phyloP scores from a whole-genome alignment of 2,888 invertebrate genomes.

The Gari tellinella region DNA sequence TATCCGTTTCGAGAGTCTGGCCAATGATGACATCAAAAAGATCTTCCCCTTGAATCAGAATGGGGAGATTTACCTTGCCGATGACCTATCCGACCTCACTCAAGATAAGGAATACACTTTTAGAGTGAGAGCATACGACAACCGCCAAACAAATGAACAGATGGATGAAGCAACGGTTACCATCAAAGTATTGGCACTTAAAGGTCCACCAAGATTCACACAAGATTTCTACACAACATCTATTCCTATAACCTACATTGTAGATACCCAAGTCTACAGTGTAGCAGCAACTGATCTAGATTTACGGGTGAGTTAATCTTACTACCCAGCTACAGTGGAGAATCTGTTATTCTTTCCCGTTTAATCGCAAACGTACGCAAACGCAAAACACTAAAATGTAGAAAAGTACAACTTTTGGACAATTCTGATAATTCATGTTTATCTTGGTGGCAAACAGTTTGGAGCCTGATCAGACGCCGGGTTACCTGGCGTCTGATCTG shows the following conservation, averaged over 20 bases:
- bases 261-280: slow-evolving; percentile 52
- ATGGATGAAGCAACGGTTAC: slow-evolving; percentile 55
- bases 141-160: slow-evolving; percentile 55
- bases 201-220: slow-evolving; percentile 67
- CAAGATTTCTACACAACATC: slow-evolving; percentile 27
- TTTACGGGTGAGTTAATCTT: no score
- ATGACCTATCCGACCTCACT: slow-evolving; percentile 30
- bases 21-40: slow-evolving; percentile 23
- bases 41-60: slow-evolving; percentile 66
- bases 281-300: slow-evolving; percentile 51
- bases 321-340: no score
- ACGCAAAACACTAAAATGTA: no score
- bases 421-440: no score
- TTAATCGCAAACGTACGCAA: no score
- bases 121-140: slow-evolving; percentile 62
- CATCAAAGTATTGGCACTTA: slow-evolving; percentile 64
- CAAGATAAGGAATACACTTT: slow-evolving; percentile 35
- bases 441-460: no score
- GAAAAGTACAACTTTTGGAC: no score
- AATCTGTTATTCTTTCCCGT: no score
- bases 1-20: slow-evolving; percentile 42
- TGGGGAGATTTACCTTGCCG: slow-evolving; percentile 51
- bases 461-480: no score
- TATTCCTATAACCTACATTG: slow-evolving; percentile 65
- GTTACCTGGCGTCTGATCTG: no score